Evolutionary conservation across 2,888 invertebrate genomes (phyloP), one percentile per base, ranked within the genome.

Genomic region (Eupithecia subumbrata): DNA sequence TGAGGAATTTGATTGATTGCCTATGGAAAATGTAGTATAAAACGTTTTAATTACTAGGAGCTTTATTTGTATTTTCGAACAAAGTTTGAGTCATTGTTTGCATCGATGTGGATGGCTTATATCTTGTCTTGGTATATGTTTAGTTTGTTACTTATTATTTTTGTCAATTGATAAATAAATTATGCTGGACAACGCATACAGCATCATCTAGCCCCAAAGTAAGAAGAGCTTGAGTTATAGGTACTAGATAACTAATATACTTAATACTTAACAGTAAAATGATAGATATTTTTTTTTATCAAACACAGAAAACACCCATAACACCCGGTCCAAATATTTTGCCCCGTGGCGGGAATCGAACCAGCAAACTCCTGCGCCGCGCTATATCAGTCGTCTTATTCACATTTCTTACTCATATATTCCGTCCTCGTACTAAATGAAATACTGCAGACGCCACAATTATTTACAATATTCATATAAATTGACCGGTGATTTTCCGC

Each of bases 401-500:
- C 9, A n/a, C 52, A 52, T 52, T n/a, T n/a, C 52, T 52, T 52
- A 52, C n/a, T 52, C 14, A 5, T 22, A 22, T 56, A n/a, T 56
- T 56, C 22, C 22, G 12, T 52, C 2, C 52, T 14, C n/a, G 52
- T 22, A 12, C 11, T 22, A 22, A 56, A 56, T 56, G 22, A 56
- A 64, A 34, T 8, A 34, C 14, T 64, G 30, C 16, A 64, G 63
- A 64, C 63, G 34, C 63, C 63, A 18, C 63, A 64, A 64, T 64
- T 2, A 30, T 30, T 64, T 30, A 30, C 30, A 64, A 71, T 71
- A 73, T 68, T 40, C 72, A 80, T 71, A 72, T 56, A 73, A 76
- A 80, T 79, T 75, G 78, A 79, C 73, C 77, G 56, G 88, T 87
- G 82, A 88, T 88, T 88, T 89, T 89, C 90, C 88, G 83, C 76